phyloP scores from a whole-genome alignment of 2,113 vertebrate genomes.

The Sturnira hondurensis region DNA sequence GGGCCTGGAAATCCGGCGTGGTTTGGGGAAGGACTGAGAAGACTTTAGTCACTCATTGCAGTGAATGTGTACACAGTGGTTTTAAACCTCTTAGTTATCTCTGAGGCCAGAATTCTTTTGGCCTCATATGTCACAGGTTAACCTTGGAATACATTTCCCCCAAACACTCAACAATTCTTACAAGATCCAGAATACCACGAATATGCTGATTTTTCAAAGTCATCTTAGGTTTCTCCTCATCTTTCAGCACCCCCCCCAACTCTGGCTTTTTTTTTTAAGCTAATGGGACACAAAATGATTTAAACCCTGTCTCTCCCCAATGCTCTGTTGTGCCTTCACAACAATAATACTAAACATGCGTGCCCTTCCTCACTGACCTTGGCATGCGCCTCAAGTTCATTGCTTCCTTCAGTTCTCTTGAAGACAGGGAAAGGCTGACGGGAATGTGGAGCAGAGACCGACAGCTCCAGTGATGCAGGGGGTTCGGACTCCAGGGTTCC shows the following conservation, averaged over 20 bases:
- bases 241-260: background rate
- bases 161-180: background rate
- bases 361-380: background rate
- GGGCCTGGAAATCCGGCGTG: background rate
- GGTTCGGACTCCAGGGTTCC: background rate
- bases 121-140: background rate
- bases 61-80: background rate
- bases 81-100: background rate
- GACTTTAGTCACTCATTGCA: background rate
- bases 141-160: background rate
- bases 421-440: background rate
- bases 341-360: rapidly evolving
- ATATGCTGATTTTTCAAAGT: background rate
- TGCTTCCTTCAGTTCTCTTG: background rate
- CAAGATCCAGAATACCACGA: background rate
- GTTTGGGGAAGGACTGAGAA: background rate
- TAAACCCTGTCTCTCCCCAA: background rate
- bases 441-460: background rate
- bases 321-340: background rate
- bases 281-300: background rate
- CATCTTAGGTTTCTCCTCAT: background rate
- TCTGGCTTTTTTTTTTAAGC: background rate
- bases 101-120: background rate
- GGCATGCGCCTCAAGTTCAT: background rate
- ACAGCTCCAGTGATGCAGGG: background rate